A percentile compares a stretch with the other conserved stretches of the same genome.
Evolutionary conservation across 1,140 invertebrate species (phyloP).

Genomic region (Caerostris darwini): DNA sequence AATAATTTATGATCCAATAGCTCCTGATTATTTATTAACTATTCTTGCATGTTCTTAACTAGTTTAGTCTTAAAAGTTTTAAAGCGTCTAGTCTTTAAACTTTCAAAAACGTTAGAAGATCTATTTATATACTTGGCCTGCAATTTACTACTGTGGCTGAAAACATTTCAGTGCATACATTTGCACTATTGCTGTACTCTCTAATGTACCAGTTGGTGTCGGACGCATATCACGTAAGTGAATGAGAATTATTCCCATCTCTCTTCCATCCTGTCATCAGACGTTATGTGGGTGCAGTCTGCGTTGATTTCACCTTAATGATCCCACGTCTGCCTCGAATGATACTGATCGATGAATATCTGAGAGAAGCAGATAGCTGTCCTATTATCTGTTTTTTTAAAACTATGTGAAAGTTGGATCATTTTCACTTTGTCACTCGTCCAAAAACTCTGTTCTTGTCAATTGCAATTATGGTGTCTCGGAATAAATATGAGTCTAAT

Average conservation of each 20-base stretch:
- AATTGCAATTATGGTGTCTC: not conserved
- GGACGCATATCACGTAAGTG: not conserved
- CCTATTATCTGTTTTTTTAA: not conserved
- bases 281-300: not conserved
- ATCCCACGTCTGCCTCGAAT: not conserved
- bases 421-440: not conserved
- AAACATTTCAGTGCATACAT: no score
- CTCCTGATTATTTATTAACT: no score
- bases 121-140: no score
- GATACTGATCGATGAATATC: conserved; percentile 32
- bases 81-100: no score
- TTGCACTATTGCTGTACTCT: not conserved
- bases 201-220: not conserved
- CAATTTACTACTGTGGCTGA: no score
- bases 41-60: no score
- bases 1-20: no score
- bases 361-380: not conserved
- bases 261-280: not conserved
- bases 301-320: conserved; percentile 34
- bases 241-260: not conserved
- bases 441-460: not conserved
- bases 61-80: no score
- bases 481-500: not conserved
- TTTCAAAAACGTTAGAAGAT: no score
- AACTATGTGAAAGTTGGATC: not conserved